Evolutionary conservation across 2,888 invertebrate genomes (phyloP), one percentile per base, ranked within the genome.

Genomic region (Amphipyra tragopoginis): DNA sequence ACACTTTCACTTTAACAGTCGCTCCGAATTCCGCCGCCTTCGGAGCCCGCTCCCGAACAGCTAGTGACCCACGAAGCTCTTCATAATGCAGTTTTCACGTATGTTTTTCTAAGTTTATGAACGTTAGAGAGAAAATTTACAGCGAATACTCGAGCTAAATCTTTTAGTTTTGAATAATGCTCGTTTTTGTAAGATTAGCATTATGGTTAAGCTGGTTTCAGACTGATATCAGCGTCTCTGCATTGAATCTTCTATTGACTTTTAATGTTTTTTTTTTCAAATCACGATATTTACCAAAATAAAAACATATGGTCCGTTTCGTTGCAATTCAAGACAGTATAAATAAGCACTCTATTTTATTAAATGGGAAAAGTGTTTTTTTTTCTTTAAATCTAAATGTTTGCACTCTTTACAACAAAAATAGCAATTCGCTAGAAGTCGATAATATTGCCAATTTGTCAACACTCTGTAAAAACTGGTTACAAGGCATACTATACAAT

Each of bases 81-180:
- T 81, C 78, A 78, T 78, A 80, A 81, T 82, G 80, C 84, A 84
- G 80, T 86, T 86, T 83, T 82, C 85, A 83, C 86, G 81, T 85
- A 85, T 86, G 86, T 86, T 86, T 82, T 84, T 84, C 79, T 81
- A 85, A 81, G 78, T 84, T 84, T 85, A 83, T 81, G 80, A 79
- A 79, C 79, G 76, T 81, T 83, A 80, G 75, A 82, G 65, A 65
- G 74, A 59, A 78, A 84, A 83, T 83, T 82, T 85, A 85, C 82
- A 74, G 72, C 61, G 64, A 75, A 80, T 80, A 82, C 77, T 79
- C 68, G 64, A 78, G 71, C 66, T 73, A 80, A 79, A 80, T 80
- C 81, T 81, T 80, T 77, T 78, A 79, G 68, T 79, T 81, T 71
- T 78, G 76, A 75, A 79, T 77, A 78, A 77, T 67, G 64, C 69